phyloP scores from a whole-genome alignment of 2,113 vertebrate genomes.

The Erythrolamprus reginae region DNA sequence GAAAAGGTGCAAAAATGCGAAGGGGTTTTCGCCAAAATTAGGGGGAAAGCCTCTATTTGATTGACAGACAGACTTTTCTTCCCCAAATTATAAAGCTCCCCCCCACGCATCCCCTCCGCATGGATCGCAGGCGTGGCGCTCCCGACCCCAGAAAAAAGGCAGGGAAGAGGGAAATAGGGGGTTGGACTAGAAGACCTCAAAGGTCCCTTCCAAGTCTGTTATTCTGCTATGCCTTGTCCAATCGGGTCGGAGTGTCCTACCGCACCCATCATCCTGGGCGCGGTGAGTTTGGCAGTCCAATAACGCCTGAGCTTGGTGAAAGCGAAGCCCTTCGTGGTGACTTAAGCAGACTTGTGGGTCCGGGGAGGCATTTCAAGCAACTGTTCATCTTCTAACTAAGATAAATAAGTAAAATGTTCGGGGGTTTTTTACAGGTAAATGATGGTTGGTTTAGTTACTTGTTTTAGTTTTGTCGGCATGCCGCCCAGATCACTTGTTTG shows the following conservation, averaged over 20 bases:
- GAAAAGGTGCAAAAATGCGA: not conserved
- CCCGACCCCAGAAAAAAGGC: not conserved
- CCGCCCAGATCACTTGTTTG: too few species aligned
- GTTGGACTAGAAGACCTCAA: too few species aligned
- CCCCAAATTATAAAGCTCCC: not conserved
- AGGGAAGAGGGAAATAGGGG: too few species aligned
- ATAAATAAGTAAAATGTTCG: too few species aligned
- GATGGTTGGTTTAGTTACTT: too few species aligned
- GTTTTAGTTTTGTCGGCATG: too few species aligned
- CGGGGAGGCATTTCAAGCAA: not conserved
- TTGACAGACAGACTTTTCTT: not conserved
- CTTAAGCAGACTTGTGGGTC: not conserved
- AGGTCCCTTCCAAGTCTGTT: too few species aligned
- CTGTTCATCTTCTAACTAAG: not conserved
- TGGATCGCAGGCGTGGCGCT: not conserved
- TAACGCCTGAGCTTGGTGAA: not conserved
- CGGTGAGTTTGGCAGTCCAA: not conserved
- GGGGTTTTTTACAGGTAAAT: too few species aligned
- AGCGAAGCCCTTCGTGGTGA: too few species aligned
- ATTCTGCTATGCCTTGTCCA: not conserved
- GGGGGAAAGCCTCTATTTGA: not conserved
- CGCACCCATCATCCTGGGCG: not conserved
- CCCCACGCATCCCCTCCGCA: not conserved
- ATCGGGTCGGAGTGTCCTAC: not conserved
- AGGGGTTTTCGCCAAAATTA: not conserved